Evolutionary conservation across 2,113 vertebrate species (phyloP).

Genomic region (Pomatostomus ruficeps): DNA sequence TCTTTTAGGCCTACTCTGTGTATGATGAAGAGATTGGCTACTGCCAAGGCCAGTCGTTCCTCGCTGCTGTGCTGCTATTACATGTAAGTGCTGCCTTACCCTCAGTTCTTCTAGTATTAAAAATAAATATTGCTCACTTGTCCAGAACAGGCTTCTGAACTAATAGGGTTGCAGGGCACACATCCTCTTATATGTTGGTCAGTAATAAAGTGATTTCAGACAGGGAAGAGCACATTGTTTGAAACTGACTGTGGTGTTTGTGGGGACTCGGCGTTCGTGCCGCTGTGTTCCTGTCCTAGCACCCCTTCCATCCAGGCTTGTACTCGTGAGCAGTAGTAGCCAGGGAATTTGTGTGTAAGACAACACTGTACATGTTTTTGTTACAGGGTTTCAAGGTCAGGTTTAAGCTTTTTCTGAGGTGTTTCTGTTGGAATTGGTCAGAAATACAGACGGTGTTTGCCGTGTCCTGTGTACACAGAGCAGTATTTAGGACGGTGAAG

Average conservation of each 20-base stretch:
- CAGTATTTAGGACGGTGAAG: not conserved
- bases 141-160: not conserved
- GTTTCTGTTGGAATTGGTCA: not conserved
- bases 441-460: not conserved
- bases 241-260: not conserved
- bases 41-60: slow-evolving; percentile 97
- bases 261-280: rapidly evolving
- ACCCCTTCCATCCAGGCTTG: not conserved
- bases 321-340: not conserved
- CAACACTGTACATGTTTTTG: not conserved
- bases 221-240: not conserved
- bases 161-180: not conserved
- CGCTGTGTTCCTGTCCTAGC: not conserved
- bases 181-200: not conserved
- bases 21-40: slow-evolving; percentile 99
- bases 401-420: not conserved
- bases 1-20: slow-evolving; percentile 90
- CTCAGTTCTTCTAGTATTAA: not conserved
- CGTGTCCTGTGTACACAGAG: not conserved
- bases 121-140: not conserved
- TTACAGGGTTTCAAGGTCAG: not conserved
- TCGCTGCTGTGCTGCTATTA: slow-evolving; percentile 95
- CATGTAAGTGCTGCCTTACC: slow-evolving; percentile 81
- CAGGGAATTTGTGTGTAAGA: not conserved
- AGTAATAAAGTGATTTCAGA: not conserved